A percentile compares a stretch with the other conserved stretches of the same genome.
phyloP scores from a whole-genome alignment of 2,113 vertebrate genomes.

The Scophthalmus maximus region DNA sequence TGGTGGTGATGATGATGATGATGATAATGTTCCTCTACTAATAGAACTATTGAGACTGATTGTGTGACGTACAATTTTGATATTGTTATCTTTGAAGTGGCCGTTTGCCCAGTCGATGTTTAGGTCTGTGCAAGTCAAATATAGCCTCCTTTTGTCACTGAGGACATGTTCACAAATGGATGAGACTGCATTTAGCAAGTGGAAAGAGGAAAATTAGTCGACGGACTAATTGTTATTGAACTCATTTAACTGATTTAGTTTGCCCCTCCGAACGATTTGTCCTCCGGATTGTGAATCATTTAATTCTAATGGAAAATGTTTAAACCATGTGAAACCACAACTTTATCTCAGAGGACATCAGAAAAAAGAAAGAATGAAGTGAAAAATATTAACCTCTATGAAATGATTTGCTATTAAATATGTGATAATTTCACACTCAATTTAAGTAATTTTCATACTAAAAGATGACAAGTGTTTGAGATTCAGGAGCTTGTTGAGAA shows the following conservation, averaged over 20 bases:
- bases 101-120: not conserved
- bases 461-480: not conserved
- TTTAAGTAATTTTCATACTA: not conserved
- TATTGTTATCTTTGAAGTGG: not conserved
- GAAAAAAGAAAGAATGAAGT: not conserved
- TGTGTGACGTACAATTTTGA: conserved; percentile 6
- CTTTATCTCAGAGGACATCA: conserved; percentile 6
- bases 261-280: conserved; percentile 49
- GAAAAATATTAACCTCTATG: conserved; percentile 10
- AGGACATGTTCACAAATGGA: conserved; percentile 41
- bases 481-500: not conserved
- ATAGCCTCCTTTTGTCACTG: conserved; percentile 7
- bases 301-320: conserved; percentile 44
- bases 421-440: not conserved
- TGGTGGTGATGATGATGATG: conserved; percentile 27
- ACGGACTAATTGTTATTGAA: conserved; percentile 65
- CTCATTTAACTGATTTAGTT: conserved; percentile 58
- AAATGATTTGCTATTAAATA: not conserved
- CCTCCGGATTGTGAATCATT: conserved; percentile 57
- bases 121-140: not conserved
- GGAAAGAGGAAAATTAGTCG: conserved; percentile 60
- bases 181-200: conserved; percentile 49
- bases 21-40: conserved; percentile 25
- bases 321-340: not conserved
- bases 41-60: not conserved